Base-by-base conservation (phyloP, 1,140 invertebrate genomes). In the Euura lappo region DNA sequence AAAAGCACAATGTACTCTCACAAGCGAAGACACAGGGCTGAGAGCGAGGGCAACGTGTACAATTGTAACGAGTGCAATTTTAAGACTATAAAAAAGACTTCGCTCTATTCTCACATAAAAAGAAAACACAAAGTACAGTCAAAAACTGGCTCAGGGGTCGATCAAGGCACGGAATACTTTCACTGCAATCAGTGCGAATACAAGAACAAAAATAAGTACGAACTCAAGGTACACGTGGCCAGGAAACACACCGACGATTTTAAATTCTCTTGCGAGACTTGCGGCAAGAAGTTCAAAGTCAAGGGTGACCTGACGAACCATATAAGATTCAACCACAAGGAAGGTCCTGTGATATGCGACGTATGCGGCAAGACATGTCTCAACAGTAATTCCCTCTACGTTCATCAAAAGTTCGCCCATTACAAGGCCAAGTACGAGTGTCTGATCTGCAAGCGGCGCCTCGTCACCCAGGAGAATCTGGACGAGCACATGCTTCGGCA, bases 321-420 rank as follows among this genome's bases (percentile, higher is more conserved):
- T 79, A 87, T 90, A 44, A 86, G 90, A 42, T 91, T 91, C 65
- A 90, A 91, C 65, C 89, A 90, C 8, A 88, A 89, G n/a, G 89
- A 91, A 73, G 89, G 93, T 5, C 92, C 91, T 0, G 93, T 92
- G 71, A 84, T 88, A 13, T 96, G 95, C 78, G 86, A 90, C 13
- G 80, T 91, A 1, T 95, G 94, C 78, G 87, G 90, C 2, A 94
- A 94, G 74, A 86, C 82, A 0, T 87, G 86, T 65, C 71, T 83
- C 4, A 87, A 88, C 71, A 87, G 85, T 51, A 87, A 88, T 65
- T 86, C 85, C 0, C 76, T 88, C 4, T 88, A 88, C 60, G 86
- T 88, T 0, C 87, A 87, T 68, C 86, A 87, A 65, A 87, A 87
- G 64, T 88, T 87, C 43, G 87, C 86, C 1, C 86, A 88, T 44